A percentile compares a stretch with the other conserved stretches of the same genome.
phyloP scores from a whole-genome alignment of 2,113 vertebrate species.

The Odocoileus hemionus region DNA sequence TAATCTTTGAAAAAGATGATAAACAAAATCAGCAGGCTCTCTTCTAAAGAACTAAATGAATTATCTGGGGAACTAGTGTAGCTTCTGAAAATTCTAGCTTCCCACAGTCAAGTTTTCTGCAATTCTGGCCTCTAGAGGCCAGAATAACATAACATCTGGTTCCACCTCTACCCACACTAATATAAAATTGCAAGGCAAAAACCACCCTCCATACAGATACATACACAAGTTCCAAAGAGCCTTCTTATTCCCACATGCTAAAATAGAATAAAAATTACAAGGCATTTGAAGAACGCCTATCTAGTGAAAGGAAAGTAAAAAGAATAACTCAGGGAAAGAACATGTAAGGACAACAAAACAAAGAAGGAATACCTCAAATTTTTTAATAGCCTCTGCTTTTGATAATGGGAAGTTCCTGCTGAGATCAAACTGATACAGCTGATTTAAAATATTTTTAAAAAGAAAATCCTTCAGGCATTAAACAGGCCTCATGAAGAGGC shows the following conservation, averaged over 20 bases:
- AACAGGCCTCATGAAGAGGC: not conserved
- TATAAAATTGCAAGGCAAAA: not conserved
- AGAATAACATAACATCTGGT: not conserved
- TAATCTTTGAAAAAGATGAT: not conserved
- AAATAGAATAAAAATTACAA: not conserved
- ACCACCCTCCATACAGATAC: not conserved
- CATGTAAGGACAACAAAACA: not conserved
- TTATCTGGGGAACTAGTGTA: not conserved
- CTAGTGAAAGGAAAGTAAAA: not conserved
- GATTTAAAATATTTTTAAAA: not conserved
- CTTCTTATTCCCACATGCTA: not conserved
- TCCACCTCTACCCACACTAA: not conserved
- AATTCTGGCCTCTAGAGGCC: not conserved
- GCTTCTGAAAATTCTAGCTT: not conserved
- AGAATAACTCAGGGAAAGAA: not conserved
- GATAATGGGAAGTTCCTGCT: not conserved
- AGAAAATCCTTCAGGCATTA: not conserved
- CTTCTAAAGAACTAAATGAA: constrained; percentile 1
- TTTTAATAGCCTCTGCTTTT: not conserved
- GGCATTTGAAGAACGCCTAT: not conserved
- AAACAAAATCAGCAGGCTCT: not conserved
- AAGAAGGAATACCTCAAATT: not conserved
- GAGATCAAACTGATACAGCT: not conserved
- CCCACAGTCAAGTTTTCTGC: not conserved
- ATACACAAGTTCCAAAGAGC: not conserved